A percentile compares a stretch with the other conserved stretches of the same genome.
phyloP scores from a whole-genome alignment of 2,888 invertebrate species.

The Melipona bicolor region DNA sequence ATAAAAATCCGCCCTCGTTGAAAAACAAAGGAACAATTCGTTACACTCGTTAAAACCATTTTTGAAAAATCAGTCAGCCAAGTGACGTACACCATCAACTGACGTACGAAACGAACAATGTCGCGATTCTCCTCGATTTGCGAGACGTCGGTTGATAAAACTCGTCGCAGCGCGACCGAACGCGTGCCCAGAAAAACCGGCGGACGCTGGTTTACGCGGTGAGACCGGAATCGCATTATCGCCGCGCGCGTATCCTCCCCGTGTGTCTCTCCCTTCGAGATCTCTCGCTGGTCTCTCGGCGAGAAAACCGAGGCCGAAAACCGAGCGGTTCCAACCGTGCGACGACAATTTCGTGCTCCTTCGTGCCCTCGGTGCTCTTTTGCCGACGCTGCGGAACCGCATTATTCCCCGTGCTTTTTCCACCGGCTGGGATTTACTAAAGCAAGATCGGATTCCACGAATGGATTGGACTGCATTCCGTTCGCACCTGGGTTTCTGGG shows the following conservation, averaged over 20 bases:
- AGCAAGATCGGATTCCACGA: constrained; percentile 82
- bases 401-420: constrained; percentile 81
- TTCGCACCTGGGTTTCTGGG: constrained; percentile 81
- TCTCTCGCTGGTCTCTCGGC: background rate
- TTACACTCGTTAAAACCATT: no score
- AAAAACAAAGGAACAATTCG: no score
- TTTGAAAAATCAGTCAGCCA: background rate
- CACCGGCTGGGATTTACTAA: constrained; percentile 77
- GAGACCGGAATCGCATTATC: constrained; percentile 65
- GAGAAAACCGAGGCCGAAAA: constrained; percentile 63
- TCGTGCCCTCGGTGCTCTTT: constrained; percentile 58
- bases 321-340: constrained; percentile 49
- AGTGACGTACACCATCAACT: background rate
- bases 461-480: constrained; percentile 83
- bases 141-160: constrained; percentile 35
- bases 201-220: constrained; percentile 44
- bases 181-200: constrained; percentile 18
- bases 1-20: no score
- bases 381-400: constrained; percentile 69
- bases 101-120: background rate
- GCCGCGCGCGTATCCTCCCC: constrained; percentile 19
- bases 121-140: constrained; percentile 18
- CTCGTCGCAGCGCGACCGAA: constrained; percentile 23
- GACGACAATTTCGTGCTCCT: constrained; percentile 73
- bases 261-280: background rate